phyloP scores from a whole-genome alignment of 2,797 vertebrate species.

The Loris lydekkerianus region DNA sequence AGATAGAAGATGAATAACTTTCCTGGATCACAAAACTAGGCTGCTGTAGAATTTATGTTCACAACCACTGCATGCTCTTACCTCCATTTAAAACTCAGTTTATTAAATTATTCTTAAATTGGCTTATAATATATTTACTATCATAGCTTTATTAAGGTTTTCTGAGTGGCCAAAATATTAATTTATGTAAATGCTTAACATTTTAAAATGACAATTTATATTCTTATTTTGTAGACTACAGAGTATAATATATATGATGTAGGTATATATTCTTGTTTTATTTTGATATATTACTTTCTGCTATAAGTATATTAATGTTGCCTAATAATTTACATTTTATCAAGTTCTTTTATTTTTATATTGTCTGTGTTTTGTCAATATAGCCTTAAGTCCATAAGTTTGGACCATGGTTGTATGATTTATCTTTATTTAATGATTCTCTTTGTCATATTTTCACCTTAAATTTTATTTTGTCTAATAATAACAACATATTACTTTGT shows the following conservation, averaged over 20 bases:
- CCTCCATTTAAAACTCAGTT: neutral
- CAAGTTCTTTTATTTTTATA: neutral
- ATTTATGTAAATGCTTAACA: neutral
- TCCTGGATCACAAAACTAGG: neutral
- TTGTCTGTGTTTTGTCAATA: neutral
- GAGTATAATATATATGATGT: neutral
- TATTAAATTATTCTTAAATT: slow-evolving; percentile 8
- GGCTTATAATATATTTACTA: neutral
- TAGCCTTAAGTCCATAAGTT: neutral
- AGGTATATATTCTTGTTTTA: neutral
- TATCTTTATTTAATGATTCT: neutral
- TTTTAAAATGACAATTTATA: neutral
- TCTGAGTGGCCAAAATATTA: neutral
- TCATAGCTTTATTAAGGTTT: neutral
- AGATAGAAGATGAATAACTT: neutral
- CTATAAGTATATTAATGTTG: neutral
- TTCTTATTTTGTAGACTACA: neutral
- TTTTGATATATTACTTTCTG: neutral
- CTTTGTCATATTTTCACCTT: neutral
- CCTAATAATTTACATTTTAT: neutral
- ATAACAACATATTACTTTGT: neutral
- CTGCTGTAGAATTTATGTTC: neutral
- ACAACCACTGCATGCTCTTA: neutral
- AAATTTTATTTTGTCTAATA: neutral
- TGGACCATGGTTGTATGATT: neutral